Percentiles rank a stretch among this genome's conserved stretches.
These are phyloP conservation scores for Perodicticus potto DNA, from an alignment of 2,797 vertebrate species.

Conservation along the genomic window DNA sequence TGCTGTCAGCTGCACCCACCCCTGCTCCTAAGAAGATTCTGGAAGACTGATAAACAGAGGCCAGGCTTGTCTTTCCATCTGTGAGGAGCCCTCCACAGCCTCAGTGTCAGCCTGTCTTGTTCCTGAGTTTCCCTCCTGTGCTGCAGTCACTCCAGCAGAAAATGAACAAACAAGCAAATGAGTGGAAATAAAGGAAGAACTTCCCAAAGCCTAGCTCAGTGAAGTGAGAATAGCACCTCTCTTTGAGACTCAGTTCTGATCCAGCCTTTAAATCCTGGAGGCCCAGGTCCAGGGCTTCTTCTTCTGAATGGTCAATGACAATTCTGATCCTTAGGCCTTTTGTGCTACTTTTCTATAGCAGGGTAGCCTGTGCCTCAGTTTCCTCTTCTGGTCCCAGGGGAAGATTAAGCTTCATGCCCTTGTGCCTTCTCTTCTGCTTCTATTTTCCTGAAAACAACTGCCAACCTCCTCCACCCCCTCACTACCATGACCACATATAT, in stretches of 20 bases:
- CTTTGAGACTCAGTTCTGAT: background rate
- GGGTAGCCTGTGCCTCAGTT: background rate
- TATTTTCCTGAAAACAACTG: slow-evolving; percentile 2
- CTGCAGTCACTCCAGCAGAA: background rate
- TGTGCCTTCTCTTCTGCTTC: background rate
- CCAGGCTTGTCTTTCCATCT: background rate
- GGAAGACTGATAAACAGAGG: background rate
- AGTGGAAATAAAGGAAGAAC: background rate
- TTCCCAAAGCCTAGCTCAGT: background rate
- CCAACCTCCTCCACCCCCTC: background rate
- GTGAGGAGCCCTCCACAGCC: background rate
- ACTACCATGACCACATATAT: background rate
- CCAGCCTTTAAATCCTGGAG: background rate
- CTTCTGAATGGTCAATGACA: fast-evolving
- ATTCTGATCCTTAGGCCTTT: background rate
- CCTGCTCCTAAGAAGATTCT: background rate
- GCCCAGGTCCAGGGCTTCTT: background rate
- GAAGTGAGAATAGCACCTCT: background rate
- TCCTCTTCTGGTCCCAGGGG: background rate
- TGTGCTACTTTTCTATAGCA: background rate
- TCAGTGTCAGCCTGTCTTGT: background rate
- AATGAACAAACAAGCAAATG: background rate
- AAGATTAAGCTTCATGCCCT: background rate
- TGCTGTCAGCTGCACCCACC: background rate
- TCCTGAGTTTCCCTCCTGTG: background rate